These are phyloP conservation scores for Campylomormyrus tamandua DNA, from an alignment of 2,113 vertebrate species.

Conservation along the genomic window DNA sequence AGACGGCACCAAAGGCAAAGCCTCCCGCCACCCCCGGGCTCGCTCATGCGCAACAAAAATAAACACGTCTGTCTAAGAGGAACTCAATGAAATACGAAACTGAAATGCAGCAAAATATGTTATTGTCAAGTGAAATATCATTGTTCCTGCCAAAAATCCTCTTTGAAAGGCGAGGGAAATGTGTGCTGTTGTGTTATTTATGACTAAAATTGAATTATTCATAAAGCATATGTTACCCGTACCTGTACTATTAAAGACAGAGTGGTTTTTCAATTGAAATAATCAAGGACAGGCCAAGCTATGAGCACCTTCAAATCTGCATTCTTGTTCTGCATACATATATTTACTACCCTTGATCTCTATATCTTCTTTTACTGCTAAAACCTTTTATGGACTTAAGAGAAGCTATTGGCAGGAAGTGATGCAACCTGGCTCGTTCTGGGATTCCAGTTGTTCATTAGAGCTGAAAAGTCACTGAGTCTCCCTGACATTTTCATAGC, in stretches of 20 bases:
- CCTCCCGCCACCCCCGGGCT: not conserved
- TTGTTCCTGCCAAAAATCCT: not conserved
- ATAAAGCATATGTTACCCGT: not conserved
- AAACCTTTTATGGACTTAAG: not conserved
- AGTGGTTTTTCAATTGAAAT: not conserved
- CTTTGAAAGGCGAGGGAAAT: not conserved
- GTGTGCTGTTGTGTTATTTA: not conserved
- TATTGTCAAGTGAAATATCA: not conserved
- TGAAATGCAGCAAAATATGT: conserved; percentile 3
- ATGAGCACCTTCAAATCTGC: not conserved
- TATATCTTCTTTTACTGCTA: not conserved
- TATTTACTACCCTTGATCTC: not conserved
- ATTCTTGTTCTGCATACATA: not conserved
- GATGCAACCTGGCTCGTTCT: not conserved
- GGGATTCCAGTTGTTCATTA: not conserved
- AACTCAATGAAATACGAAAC: not conserved
- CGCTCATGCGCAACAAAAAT: not conserved
- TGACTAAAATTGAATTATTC: not conserved
- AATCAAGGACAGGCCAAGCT: not conserved
- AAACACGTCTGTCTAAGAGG: not conserved
- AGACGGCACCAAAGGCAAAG: not conserved
- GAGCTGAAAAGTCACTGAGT: not conserved
- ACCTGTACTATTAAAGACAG: not conserved
- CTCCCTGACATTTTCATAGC: not conserved
- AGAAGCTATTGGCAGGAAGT: not conserved